A percentile compares a stretch with the other conserved stretches of the same genome.
phyloP scores from a whole-genome alignment of 2,113 vertebrate genomes.

The Dissostichus mawsoni region DNA sequence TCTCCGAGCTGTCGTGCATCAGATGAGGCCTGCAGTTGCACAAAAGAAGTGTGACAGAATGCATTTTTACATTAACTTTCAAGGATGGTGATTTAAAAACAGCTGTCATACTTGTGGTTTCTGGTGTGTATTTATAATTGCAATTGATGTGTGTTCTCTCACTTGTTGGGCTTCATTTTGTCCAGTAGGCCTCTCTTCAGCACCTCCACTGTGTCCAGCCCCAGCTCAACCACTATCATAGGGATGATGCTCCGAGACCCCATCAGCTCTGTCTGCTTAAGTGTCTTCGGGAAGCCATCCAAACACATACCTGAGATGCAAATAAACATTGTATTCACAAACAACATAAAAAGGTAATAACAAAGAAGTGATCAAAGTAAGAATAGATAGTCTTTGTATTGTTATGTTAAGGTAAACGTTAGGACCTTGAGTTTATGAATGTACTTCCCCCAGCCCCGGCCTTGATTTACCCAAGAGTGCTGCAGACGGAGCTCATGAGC shows the following conservation, averaged over 20 bases:
- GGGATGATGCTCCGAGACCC: conserved; percentile 88
- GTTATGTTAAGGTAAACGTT: background rate
- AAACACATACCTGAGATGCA: conserved; percentile 89
- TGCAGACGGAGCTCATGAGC: conserved; percentile 86
- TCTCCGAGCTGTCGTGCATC: conserved; percentile 87
- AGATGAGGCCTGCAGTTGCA: conserved; percentile 78
- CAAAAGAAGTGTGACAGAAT: conserved; percentile 6
- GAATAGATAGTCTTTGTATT: background rate
- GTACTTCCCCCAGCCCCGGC: background rate
- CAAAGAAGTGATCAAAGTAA: background rate
- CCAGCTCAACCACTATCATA: conserved; percentile 88
- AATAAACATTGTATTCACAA: conserved; percentile 18
- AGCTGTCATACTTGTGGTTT: background rate
- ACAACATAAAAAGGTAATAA: background rate
- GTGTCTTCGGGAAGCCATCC: conserved; percentile 92
- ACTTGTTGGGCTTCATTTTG: conserved; percentile 85
- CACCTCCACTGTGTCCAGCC: conserved; percentile 88
- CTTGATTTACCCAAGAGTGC: conserved; percentile 79
- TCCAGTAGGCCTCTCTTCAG: conserved; percentile 88
- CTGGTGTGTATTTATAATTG: background rate
- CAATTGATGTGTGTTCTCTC: conserved; percentile 20
- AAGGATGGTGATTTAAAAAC: background rate
- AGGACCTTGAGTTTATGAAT: background rate
- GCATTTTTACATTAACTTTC: background rate
- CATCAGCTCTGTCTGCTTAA: conserved; percentile 86